Base-by-base conservation (phyloP, 2,113 vertebrate genomes). In the Pampusana beccarii region DNA sequence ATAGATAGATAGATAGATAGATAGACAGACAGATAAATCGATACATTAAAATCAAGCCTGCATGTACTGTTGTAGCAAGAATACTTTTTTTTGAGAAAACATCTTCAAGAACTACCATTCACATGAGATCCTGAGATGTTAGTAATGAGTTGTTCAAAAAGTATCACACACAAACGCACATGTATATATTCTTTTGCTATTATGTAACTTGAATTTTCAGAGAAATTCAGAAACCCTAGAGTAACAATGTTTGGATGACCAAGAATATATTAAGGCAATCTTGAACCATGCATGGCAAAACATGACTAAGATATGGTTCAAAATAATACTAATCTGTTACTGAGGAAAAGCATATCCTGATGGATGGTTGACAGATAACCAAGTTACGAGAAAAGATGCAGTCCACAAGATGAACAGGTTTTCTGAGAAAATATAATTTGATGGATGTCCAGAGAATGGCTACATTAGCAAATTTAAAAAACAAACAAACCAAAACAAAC, bases 121-220 rank as follows among this genome's bases (percentile, higher is more conserved):
- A 25, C 7, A n/a, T 5, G 9, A 74, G 38, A 28, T 28, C 13
- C 18, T 72, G 46, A 67, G 24, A 71, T 11, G 17, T 16, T 29
- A 44, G 20, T 9, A 54, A 64, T 23, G 69, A 34, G 26, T 42
- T n/a, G 4, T 64, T 58, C 4, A 2, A 56, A 46, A 89, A 46
- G 28, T 13, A 15, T 31, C 24, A 29, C 24, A 9, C 5, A 24
- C 24, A 33, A 2, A 12, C 5, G 2, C 14, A n/a, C 4, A 5
- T 2, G 3, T 14, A 40, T 24, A 26, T 38, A 51, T 53, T 44
- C 33, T 83, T 80, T 58, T 67, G 26, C 19, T 58, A 34, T 48
- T 36, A 57, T 0, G 0, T 38, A 73, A 44, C 34, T 51, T 40
- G 54, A 40, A 50, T 60, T 88, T 73, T 58, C 31, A 58, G 69